Evolutionary conservation across 2,888 invertebrate species (phyloP), one percentile per base, ranked within the genome.

Genomic region (Thymelicus acteon): DNA sequence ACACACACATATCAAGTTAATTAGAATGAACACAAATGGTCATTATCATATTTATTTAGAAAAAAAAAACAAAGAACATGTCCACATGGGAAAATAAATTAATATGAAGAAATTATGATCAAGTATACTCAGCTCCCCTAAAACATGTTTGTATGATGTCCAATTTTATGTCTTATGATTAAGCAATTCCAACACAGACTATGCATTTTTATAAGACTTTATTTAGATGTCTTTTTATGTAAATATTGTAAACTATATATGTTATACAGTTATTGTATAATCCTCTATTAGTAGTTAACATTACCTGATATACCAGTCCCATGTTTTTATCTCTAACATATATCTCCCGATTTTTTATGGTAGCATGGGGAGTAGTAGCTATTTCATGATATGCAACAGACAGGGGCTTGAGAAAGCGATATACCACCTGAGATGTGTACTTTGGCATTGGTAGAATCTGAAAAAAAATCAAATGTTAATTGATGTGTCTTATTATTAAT

Each of bases 381-480:
- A 99, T 90, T 82, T 99, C 98, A 87, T 97, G 97, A 88, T 99
- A 99, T 15, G 97, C 96, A 81, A 96, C 96, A 75, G 98, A 97
- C 74, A 98, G 87, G 10, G 98, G 98, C 86, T 97, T 97, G 77
- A 98, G 95, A 83, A 97, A 97, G 74, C 97, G 95, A 76, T 96
- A 95, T 67, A 98, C 97, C 52, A 98, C 97, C 92, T 97, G 97
- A 72, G 98, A 97, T 72, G 98, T 97, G 89, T 98, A 98, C 92
- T 98, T 98, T 31, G 98, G 98, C 87, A 98, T 95, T 74, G 94
- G 92, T 72, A 94, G 81, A 79, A 95, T 92, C 95, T 95, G 80
- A 31, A 88, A 81, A 81, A 66, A 39, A 67, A 52, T 10, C 60
- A 10, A 49, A 57, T 44, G 44, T 44, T 44, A 12, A 44, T 10